These are phyloP conservation scores for Electrona antarctica DNA, from an alignment of 2,113 vertebrate species.

Conservation along the genomic window DNA sequence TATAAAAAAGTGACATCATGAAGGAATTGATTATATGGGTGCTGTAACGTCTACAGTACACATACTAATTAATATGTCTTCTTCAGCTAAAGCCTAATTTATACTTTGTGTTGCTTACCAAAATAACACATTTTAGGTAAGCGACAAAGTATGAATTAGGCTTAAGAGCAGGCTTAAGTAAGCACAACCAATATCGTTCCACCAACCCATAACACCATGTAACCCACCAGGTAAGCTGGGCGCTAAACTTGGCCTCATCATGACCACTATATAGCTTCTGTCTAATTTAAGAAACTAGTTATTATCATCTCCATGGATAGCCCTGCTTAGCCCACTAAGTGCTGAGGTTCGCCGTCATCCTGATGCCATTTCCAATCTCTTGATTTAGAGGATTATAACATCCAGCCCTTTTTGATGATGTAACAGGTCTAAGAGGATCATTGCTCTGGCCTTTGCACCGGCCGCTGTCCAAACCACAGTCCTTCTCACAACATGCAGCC, in stretches of 20 bases:
- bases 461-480: constrained; percentile 50
- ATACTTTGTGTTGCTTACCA: too few species aligned
- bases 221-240: not conserved
- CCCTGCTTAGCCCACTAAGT: constrained; percentile 22
- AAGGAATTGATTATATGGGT: too few species aligned
- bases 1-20: not conserved
- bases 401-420: constrained; percentile 60
- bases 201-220: not conserved
- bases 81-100: too few species aligned
- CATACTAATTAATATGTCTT: too few species aligned
- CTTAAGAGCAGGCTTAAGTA: too few species aligned
- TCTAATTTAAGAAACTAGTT: not conserved
- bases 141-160: too few species aligned
- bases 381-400: constrained; percentile 71
- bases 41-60: too few species aligned
- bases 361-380: constrained; percentile 52
- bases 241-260: not conserved
- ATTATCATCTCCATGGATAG: not conserved
- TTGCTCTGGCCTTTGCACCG: constrained; percentile 59
- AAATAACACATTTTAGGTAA: too few species aligned
- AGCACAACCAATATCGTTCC: not conserved
- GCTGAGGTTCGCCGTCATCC: constrained; percentile 30
- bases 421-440: constrained; percentile 75
- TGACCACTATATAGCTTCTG: not conserved
- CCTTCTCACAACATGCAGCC: constrained; percentile 38